Conservation (phyloP, 2,888 invertebrate species). For the Philaethria dido region DNA sequence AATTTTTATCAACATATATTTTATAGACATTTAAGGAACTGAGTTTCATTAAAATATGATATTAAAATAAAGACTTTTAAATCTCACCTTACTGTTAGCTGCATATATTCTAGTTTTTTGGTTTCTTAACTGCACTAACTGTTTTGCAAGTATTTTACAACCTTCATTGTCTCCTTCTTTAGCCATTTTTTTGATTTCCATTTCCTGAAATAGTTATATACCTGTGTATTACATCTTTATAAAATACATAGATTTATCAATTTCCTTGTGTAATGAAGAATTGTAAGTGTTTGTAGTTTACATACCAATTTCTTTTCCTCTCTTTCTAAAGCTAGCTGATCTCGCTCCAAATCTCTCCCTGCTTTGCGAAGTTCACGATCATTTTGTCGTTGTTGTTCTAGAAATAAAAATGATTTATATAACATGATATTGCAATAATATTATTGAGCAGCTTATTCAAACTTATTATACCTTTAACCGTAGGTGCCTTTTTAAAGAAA, state of each 20-base stretch:
- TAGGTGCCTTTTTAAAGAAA: slow-evolving; percentile 85
- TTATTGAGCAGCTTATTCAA: neutral
- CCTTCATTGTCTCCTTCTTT: slow-evolving; percentile 94
- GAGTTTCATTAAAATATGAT: slow-evolving; percentile 6
- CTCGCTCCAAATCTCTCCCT: slow-evolving; percentile 92
- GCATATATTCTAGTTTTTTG: slow-evolving; percentile 93
- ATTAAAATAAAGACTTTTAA: neutral
- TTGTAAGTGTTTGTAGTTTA: slow-evolving; percentile 19
- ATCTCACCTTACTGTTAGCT: slow-evolving; percentile 89
- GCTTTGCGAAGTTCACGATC: slow-evolving; percentile 92
- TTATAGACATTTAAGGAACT: neutral
- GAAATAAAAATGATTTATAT: slow-evolving; percentile 47
- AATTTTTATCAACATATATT: slow-evolving; percentile 25
- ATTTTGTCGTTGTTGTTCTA: slow-evolving; percentile 93
- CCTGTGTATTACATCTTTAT: no score
- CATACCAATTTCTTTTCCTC: slow-evolving; percentile 95
- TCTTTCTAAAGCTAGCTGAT: slow-evolving; percentile 90
- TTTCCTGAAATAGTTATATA: slow-evolving; percentile 85
- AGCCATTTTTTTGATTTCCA: slow-evolving; percentile 95
- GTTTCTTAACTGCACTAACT: slow-evolving; percentile 93
- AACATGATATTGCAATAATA: slow-evolving; percentile 8
- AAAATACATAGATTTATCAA: no score
- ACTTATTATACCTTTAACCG: slow-evolving; percentile 82
- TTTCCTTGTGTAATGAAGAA: no score
- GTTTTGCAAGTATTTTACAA: slow-evolving; percentile 93